Evolutionary conservation across 2,888 invertebrate species (phyloP), one percentile per base, ranked within the genome.

Genomic region (Nomada ruficornis): DNA sequence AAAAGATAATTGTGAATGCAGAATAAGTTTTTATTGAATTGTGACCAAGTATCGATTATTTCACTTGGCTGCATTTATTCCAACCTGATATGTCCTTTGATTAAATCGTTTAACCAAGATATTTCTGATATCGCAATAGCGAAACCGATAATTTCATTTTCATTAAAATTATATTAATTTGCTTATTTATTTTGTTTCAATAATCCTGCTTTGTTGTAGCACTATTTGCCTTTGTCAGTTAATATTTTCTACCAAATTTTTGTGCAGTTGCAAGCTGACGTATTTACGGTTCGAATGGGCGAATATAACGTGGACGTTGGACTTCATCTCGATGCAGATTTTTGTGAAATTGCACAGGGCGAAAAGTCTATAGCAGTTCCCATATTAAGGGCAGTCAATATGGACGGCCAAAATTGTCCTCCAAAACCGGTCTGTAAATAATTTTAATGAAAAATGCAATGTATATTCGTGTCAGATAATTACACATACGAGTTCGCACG

Each of bases 291-390:
- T 50, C 7, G 36, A 9, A 55, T 60, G 50, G 60, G 44, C 2
- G 80, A 80, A 55, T 79, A 72, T 36, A 50, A 54, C 11, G 11
- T 62, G 1, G 60, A 65, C 10, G 0, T 72, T 23, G 72, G 72
- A 0, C 4, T 79, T 18, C 5, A 29, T 2, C 0, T 67, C 26
- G 50, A 62, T 0, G 0, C 2, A 18, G 3, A 42, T 13, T 2
- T 79, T 42, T 79, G 79, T 3, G 26, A 71, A 13, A 0, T 65
- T 11, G 2, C 7, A 2, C 0, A 0, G 0, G 20, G 13, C 0
- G 0, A 2, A 11, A 9, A 54, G 2, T 71, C 36, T 18, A 9
- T 79, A 20, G 55, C n/a, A 18, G 0, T 4, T 2, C 7, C 15
- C 1, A 4, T 80, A 0, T 0, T 23, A 29, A 47, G 2, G 26